Evolutionary conservation across 2,797 vertebrate genomes (phyloP), one percentile per base, ranked within the genome.

Genomic region (Thunnus albacares): DNA sequence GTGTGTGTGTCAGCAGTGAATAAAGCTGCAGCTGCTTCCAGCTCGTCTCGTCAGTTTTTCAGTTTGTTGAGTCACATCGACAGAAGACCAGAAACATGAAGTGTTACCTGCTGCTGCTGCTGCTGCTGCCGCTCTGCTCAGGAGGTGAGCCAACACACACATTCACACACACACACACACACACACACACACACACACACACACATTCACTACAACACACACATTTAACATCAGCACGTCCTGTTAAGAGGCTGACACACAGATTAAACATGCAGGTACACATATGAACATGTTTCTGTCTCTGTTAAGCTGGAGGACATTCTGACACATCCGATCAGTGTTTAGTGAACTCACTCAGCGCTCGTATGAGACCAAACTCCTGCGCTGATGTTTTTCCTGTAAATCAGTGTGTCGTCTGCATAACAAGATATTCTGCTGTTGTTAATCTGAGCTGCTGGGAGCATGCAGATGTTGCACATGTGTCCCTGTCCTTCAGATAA

Each of bases 1-100:
- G 59, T 41, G 35, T 41, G 59, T 41, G 59, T 41, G 59, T 22
- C 1, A 22, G 45, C 47, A n/a, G 30, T 51, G 15, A 17, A 85
- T 80, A 84, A 82, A 83, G 73, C 71, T 52, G 10, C 56, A 33
- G 60, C 18, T 24, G 5, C 0, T 0, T 24, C 20, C 20, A 5
- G 3, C 2, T 56, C 1, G 0, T 28, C 14, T 38, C 17, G 64
- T 52, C 24, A 67, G n/a, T 60, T 64, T 22, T n/a, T 66, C 76
- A 12, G 22, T 22, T 51, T 14, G 26, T 30, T 11, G 24, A 12
- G 3, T 57, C 1, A 1, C n/a, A 11, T 41, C 10, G 1, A 61
- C n/a, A 28, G 12, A 53, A 61, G 13, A 24, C 1, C 38, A 28
- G 33, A 66, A 86, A n/a, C 5, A 91, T 90, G 90, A 91, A 89